Conservation (phyloP, 2,888 invertebrate genomes). For the Brachypalpus laphriformis region DNA sequence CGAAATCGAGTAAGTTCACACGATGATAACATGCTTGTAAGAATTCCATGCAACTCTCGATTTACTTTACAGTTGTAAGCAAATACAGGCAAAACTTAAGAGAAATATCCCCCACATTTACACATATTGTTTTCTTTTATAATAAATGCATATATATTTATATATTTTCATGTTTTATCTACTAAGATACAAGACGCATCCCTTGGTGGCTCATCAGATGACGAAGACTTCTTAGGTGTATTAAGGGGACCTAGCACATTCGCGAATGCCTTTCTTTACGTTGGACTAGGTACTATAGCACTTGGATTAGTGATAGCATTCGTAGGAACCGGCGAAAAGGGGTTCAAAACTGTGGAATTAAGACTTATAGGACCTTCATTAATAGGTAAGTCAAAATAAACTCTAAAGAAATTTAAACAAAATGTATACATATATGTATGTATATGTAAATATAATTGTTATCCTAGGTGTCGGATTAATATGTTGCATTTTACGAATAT, state of each 20-base stretch:
- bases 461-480: constrained; percentile 90
- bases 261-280: constrained; percentile 92
- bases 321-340: constrained; percentile 95
- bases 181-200: constrained; percentile 92
- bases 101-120: not conserved
- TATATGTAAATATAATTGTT: too few species aligned
- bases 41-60: not conserved
- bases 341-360: constrained; percentile 93
- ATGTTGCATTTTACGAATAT: constrained; percentile 92
- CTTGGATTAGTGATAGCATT: constrained; percentile 94
- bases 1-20: constrained; percentile 89
- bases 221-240: constrained; percentile 87
- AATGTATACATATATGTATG: too few species aligned
- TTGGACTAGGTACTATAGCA: constrained; percentile 92
- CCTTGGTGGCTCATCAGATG: constrained; percentile 90
- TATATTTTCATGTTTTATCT: constrained; percentile 23
- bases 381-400: constrained; percentile 83
- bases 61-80: not conserved
- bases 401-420: not conserved
- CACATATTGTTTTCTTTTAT: not conserved
- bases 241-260: constrained; percentile 90
- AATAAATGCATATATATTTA: not conserved
- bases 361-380: constrained; percentile 93
- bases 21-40: not conserved
- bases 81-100: not conserved